Conservation (phyloP, 2,888 invertebrate genomes). For the Epicampocera succincta region DNA sequence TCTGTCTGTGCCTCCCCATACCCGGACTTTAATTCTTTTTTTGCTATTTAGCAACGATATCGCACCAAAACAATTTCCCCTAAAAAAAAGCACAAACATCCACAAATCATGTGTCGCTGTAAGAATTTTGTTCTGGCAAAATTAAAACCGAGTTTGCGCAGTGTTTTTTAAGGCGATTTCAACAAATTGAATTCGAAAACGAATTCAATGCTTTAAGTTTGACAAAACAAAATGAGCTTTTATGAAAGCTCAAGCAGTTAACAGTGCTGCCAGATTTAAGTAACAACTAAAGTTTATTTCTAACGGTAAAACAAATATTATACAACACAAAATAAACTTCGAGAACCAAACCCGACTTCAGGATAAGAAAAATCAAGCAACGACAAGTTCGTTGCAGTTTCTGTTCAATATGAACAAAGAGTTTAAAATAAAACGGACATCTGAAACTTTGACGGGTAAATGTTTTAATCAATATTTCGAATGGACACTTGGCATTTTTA, state of each 20-base stretch:
- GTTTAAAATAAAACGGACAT: too few species aligned
- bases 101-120: background rate
- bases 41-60: background rate
- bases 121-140: background rate
- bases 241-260: background rate
- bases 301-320: background rate
- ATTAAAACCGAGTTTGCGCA: slow-evolving; percentile 43
- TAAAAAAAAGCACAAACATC: background rate
- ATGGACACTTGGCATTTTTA: too few species aligned
- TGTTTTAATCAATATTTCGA: too few species aligned
- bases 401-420: too few species aligned
- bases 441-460: too few species aligned
- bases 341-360: too few species aligned
- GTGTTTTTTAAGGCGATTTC: slow-evolving; percentile 3
- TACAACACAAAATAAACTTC: too few species aligned
- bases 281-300: background rate
- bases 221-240: slow-evolving; percentile 20
- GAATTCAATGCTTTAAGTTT: slow-evolving; percentile 20
- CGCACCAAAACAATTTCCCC: slow-evolving; percentile 42
- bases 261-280: slow-evolving; percentile 12
- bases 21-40: background rate
- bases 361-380: too few species aligned
- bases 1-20: too few species aligned
- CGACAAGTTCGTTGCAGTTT: too few species aligned
- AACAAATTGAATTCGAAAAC: slow-evolving; percentile 16